Conservation (phyloP, 30 jellyfish, hydroid and myxozoan genomes). For the Aurelia coerulea region DNA sequence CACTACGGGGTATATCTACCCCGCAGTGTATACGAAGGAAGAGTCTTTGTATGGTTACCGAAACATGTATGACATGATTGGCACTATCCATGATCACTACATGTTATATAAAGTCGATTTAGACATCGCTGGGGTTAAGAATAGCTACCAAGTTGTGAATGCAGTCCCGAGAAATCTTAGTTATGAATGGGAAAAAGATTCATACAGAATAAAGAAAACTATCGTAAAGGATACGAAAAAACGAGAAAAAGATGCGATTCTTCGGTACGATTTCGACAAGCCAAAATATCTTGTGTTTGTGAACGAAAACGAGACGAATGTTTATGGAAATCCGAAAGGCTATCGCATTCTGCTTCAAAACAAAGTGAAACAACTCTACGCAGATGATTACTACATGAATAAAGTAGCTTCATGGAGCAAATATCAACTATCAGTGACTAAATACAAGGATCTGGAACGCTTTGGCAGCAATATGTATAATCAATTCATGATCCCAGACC, state of each 20-base stretch:
- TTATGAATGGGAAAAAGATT: conserved; percentile 46
- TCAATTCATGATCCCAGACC: conserved; percentile 47
- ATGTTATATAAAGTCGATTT: conserved; percentile 73
- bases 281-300: conserved; percentile 64
- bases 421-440: conserved; percentile 64
- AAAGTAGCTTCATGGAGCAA: conserved; percentile 49
- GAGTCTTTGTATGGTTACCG: conserved; percentile 64
- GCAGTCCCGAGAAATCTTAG: conserved; percentile 39
- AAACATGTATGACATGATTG: conserved; percentile 19
- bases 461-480: conserved; percentile 40
- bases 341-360: conserved; percentile 47
- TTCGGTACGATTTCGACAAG: conserved; percentile 62
- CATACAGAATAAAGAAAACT: conserved; percentile 36
- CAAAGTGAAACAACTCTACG: conserved; percentile 64
- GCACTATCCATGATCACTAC: conserved; percentile 77
- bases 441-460: conserved; percentile 52
- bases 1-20: conserved; percentile 67
- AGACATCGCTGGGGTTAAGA: conserved; percentile 75
- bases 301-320: conserved; percentile 59
- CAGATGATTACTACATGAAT: conserved; percentile 46
- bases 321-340: conserved; percentile 69
- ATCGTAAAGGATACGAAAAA: conserved; percentile 35
- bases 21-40: conserved; percentile 32
- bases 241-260: conserved; percentile 69
- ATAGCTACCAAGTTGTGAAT: conserved; percentile 70